A percentile compares a stretch with the other conserved stretches of the same genome.
These are phyloP conservation scores for Thecocarcelia acutangulata DNA, from an alignment of 2,888 invertebrate species.

Conservation along the genomic window DNA sequence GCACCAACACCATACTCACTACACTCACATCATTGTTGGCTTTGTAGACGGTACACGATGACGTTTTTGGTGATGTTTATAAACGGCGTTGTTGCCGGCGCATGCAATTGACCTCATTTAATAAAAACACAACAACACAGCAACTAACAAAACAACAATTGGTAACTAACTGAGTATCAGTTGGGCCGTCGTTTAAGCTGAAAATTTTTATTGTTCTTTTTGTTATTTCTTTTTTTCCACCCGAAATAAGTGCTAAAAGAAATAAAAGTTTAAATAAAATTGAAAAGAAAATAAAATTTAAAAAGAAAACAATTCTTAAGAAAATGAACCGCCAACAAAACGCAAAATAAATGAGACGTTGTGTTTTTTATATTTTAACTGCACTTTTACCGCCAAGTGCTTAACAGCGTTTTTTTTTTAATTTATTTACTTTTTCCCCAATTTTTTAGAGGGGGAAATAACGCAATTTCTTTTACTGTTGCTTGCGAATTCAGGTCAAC, in stretches of 20 bases:
- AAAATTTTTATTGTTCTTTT: slow-evolving; percentile 15
- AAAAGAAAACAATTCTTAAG: slow-evolving; percentile 8
- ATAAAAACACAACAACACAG: slow-evolving; percentile 40
- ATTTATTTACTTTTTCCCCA: background rate
- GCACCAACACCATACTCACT: background rate
- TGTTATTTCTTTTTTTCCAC: background rate
- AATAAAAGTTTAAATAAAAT: slow-evolving; percentile 43
- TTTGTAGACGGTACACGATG: background rate
- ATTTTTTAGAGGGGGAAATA: slow-evolving; percentile 6
- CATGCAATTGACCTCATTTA: slow-evolving; percentile 69
- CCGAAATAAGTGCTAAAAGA: slow-evolving; percentile 43
- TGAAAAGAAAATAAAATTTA: slow-evolving; percentile 30
- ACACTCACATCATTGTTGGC: background rate
- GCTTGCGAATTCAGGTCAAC: slow-evolving; percentile 55
- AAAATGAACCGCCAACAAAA: slow-evolving; percentile 39
- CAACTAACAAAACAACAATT: slow-evolving; percentile 33
- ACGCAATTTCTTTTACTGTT: slow-evolving; percentile 58
- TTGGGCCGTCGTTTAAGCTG: slow-evolving; percentile 14
- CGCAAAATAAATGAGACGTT: slow-evolving; percentile 55
- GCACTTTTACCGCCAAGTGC: slow-evolving; percentile 58
- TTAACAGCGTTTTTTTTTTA: slow-evolving; percentile 30
- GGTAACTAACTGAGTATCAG: slow-evolving; percentile 35
- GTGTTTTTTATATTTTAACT: slow-evolving; percentile 31
- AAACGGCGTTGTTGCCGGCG: slow-evolving; percentile 50
- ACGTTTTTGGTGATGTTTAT: slow-evolving; percentile 42